phyloP scores from a whole-genome alignment of 2,888 invertebrate genomes.

The Synanthedon vespiformis region DNA sequence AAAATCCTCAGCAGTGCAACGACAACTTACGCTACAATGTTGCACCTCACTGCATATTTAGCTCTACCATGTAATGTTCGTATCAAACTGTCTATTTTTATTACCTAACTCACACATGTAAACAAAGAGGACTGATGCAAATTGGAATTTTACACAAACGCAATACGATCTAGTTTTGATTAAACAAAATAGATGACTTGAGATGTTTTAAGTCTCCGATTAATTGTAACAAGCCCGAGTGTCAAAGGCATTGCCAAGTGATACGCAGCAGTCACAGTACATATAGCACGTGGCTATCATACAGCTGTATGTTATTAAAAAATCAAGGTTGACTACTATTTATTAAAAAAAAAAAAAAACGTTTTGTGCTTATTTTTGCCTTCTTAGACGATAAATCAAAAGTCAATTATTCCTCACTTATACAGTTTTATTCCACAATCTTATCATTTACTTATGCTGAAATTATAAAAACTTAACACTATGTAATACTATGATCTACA shows the following conservation, averaged over 20 bases:
- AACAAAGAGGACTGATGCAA: background rate
- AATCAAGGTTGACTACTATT: no score
- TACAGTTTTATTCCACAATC: no score
- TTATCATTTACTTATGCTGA: no score
- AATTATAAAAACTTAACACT: no score
- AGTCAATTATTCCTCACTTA: no score
- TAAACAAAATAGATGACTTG: background rate
- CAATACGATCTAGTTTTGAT: conserved; percentile 5
- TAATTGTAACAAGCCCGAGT: conserved; percentile 2
- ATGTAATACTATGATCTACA: no score
- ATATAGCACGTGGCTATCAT: no score
- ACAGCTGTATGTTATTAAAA: no score
- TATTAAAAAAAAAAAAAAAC: no score
- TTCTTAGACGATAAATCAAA: no score
- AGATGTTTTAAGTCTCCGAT: conserved; percentile 8
- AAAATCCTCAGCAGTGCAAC: conserved; percentile 24
- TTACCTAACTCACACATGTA: conserved; percentile 20
- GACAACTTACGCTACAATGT: conserved; percentile 41
- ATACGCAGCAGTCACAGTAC: background rate
- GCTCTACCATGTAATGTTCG: conserved; percentile 34
- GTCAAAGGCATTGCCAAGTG: conserved; percentile 40
- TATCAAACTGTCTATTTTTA: conserved; percentile 41
- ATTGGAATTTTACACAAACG: background rate
- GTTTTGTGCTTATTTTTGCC: no score
- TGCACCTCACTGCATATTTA: conserved; percentile 38